Evolutionary conservation across 2,797 vertebrate species (phyloP).

Genomic region (Rhinophrynus dorsalis): DNA sequence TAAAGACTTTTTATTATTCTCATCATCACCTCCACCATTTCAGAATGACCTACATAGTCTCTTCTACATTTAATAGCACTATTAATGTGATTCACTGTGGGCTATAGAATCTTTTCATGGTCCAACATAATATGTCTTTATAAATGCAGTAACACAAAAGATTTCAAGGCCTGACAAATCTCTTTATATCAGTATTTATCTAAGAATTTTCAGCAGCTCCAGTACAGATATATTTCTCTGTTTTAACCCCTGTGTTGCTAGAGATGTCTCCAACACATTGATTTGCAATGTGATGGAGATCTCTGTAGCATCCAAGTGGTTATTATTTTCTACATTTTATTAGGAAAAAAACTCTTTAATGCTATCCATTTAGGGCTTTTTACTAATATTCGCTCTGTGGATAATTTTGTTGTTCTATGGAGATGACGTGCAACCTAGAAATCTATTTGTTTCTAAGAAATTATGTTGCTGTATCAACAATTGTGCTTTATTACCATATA

Average conservation of each 20-base stretch:
- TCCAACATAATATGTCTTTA: not conserved
- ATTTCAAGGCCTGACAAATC: constrained; percentile 10
- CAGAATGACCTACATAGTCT: constrained; percentile 14
- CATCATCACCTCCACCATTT: not conserved
- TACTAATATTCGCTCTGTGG: too few species aligned
- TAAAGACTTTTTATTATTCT: not conserved
- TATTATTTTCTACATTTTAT: constrained; percentile 7
- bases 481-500: too few species aligned
- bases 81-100: constrained; percentile 11
- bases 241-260: too few species aligned
- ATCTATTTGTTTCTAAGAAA: too few species aligned
- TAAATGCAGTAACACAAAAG: not conserved
- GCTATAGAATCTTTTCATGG: constrained; percentile 17
- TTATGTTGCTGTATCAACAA: too few species aligned
- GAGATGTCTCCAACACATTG: too few species aligned
- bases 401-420: too few species aligned
- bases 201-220: not conserved
- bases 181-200: constrained; percentile 4
- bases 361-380: too few species aligned
- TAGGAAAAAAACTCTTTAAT: not conserved
- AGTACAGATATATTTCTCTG: too few species aligned
- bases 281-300: too few species aligned
- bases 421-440: too few species aligned
- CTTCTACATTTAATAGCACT: constrained; percentile 22
- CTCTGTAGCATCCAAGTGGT: too few species aligned